A percentile compares a stretch with the other conserved stretches of the same genome.
Conservation (phyloP, 2,888 invertebrate species). For the Calameuta pallipes region DNA sequence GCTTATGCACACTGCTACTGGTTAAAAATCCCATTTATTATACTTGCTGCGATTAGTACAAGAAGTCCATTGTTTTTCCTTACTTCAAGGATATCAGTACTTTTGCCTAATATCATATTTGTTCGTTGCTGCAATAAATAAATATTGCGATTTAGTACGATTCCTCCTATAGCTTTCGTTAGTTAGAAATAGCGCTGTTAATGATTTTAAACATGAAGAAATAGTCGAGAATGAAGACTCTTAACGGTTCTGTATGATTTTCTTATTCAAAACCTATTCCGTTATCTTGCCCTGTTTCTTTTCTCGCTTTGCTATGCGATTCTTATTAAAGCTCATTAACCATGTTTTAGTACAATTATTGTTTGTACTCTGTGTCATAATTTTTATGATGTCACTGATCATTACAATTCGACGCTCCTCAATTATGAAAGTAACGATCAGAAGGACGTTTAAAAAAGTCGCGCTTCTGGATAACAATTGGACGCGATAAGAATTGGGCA, state of each 20-base stretch:
- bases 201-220: neutral
- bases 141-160: neutral
- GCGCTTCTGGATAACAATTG: neutral
- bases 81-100: neutral
- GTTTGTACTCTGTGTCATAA: neutral
- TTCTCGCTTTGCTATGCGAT: neutral
- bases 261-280: neutral
- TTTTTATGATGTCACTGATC: neutral
- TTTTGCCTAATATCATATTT: neutral
- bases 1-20: neutral
- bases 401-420: neutral
- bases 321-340: neutral
- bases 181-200: neutral
- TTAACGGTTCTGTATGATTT: neutral
- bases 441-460: neutral
- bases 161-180: neutral
- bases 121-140: neutral
- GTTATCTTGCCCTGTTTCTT: neutral
- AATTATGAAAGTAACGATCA: neutral
- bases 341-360: neutral
- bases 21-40: neutral
- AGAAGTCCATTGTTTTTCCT: neutral
- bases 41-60: neutral
- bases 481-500: neutral
- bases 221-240: neutral